Conservation (phyloP, 2,888 invertebrate species). For the Mantis religiosa region DNA sequence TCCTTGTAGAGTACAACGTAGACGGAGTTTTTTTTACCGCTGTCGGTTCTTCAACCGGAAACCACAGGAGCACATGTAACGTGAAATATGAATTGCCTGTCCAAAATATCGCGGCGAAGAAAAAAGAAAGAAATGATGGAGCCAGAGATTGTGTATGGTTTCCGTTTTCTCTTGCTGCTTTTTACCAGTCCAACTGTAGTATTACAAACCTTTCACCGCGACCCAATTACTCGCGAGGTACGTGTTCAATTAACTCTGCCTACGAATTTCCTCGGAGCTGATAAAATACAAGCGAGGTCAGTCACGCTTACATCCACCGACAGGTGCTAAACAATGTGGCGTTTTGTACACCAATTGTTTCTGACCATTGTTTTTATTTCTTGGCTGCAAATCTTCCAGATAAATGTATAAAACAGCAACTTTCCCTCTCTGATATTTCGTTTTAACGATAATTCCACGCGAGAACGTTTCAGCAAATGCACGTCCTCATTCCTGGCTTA, state of each 20-base stretch:
- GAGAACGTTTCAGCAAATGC: no score
- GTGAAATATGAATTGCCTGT: not conserved
- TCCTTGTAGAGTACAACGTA: not conserved
- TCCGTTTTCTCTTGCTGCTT: not conserved
- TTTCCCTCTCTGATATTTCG: no score
- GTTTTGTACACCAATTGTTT: no score
- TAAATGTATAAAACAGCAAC: no score
- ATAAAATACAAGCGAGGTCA: not conserved
- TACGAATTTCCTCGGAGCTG: not conserved
- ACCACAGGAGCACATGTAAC: no score
- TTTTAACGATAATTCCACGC: no score
- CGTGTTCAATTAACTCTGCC: not conserved
- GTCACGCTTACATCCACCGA: not conserved
- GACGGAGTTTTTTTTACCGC: not conserved
- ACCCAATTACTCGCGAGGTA: not conserved
- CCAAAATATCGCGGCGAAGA: not conserved
- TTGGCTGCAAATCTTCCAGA: no score
- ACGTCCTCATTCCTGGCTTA: no score
- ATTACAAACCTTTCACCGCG: not conserved
- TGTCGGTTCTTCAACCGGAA: not conserved
- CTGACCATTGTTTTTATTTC: no score
- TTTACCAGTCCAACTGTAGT: not conserved
- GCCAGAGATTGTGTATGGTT: not conserved
- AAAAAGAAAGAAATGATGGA: not conserved
- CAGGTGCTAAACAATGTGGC: not conserved